Percentiles rank a stretch among this genome's conserved stretches.
Conservation (phyloP, 2,888 invertebrate species). For the Heliconius sara region DNA sequence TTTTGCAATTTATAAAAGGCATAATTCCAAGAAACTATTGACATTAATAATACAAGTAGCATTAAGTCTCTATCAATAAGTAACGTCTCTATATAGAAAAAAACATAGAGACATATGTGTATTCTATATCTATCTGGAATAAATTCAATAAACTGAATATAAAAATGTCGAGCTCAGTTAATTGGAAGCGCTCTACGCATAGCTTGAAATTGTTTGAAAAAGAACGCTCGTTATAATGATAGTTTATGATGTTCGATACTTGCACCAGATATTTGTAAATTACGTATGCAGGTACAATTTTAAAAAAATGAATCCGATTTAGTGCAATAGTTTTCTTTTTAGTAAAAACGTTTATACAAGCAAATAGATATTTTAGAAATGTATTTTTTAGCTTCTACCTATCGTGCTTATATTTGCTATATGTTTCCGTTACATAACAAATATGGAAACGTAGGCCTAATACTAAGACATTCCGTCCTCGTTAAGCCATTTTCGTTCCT, state of each 20-base stretch:
- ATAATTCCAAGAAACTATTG: background rate
- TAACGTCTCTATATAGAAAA: background rate
- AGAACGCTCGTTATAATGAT: conserved; percentile 4
- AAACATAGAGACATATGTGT: background rate
- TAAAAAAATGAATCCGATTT: background rate
- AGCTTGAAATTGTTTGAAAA: conserved; percentile 17
- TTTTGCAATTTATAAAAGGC: too few species aligned
- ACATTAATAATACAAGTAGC: background rate
- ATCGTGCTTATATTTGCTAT: too few species aligned
- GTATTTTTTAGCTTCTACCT: too few species aligned
- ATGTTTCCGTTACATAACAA: too few species aligned
- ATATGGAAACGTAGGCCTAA: too few species aligned
- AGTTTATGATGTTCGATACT: background rate
- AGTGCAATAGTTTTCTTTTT: background rate
- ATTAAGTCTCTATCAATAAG: background rate
- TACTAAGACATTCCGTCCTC: too few species aligned
- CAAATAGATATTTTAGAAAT: background rate
- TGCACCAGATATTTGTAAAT: background rate
- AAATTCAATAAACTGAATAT: background rate
- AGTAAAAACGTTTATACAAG: background rate
- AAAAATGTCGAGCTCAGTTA: conserved; percentile 1
- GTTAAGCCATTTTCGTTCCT: too few species aligned
- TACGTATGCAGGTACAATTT: background rate
- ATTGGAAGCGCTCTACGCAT: conserved; percentile 3
- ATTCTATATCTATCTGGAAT: background rate